These are phyloP conservation scores for Drosophila truncata DNA, from an alignment of 1,140 invertebrate genomes.

Conservation along the genomic window DNA sequence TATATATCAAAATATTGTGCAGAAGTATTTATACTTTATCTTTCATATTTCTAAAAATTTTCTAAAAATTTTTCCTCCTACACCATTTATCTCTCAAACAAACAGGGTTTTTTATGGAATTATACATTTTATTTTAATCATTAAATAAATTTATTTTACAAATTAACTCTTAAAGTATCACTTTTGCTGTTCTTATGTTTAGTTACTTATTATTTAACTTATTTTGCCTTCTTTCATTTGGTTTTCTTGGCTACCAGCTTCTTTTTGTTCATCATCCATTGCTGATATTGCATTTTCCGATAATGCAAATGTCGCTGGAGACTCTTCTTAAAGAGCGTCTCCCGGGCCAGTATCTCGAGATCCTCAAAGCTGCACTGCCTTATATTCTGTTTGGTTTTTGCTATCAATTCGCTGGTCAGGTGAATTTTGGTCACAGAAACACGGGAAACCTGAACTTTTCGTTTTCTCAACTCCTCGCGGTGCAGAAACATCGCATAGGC, in stretches of 20 bases:
- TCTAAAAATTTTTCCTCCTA: neutral
- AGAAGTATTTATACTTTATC: neutral
- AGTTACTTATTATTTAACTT: neutral
- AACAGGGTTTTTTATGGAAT: neutral
- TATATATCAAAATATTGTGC: too few species aligned
- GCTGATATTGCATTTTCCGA: slow-evolving; percentile 55
- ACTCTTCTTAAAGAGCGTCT: slow-evolving; percentile 68
- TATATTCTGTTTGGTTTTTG: slow-evolving; percentile 64
- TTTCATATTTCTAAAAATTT: too few species aligned
- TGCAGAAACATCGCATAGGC: slow-evolving; percentile 67
- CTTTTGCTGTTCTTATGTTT: slow-evolving; percentile 29
- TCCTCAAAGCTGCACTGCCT: slow-evolving; percentile 61
- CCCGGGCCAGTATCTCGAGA: slow-evolving; percentile 65
- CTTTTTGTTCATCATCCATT: slow-evolving; percentile 44
- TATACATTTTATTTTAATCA: neutral
- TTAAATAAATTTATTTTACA: neutral
- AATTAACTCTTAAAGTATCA: slow-evolving; percentile 26
- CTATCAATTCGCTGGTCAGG: slow-evolving; percentile 64
- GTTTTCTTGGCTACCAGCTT: slow-evolving; percentile 13
- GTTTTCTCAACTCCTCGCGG: slow-evolving; percentile 65
- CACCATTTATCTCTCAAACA: too few species aligned
- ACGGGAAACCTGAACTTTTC: slow-evolving; percentile 35
- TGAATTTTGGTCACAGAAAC: slow-evolving; percentile 66
- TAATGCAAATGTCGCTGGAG: slow-evolving; percentile 63
- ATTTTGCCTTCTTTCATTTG: neutral